Percentiles rank a stretch among this genome's conserved stretches.
These are phyloP conservation scores for Cryptus viduatorius DNA, from an alignment of 2,888 invertebrate species.

Conservation along the genomic window DNA sequence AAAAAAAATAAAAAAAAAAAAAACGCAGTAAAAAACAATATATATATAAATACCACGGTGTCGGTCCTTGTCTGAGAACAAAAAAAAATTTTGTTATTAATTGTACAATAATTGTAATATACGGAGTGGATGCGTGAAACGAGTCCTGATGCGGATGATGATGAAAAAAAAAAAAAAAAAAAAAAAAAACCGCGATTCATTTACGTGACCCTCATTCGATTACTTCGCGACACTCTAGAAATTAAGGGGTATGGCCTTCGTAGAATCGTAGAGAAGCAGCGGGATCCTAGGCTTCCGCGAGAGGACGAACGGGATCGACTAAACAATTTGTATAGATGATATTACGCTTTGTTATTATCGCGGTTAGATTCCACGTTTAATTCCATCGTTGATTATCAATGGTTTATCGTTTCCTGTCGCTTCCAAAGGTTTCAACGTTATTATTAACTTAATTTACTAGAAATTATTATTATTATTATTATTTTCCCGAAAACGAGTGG, in stretches of 20 bases:
- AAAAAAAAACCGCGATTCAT: slow-evolving; percentile 44
- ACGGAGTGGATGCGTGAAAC: slow-evolving; percentile 65
- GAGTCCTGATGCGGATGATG: slow-evolving; percentile 50
- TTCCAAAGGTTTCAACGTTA: slow-evolving; percentile 42
- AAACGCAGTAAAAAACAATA: slow-evolving; percentile 5
- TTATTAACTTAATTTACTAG: slow-evolving; percentile 14
- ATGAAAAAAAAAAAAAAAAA: slow-evolving; percentile 34
- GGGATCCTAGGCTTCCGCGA: slow-evolving; percentile 37
- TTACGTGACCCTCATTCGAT: slow-evolving; percentile 53
- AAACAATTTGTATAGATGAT: slow-evolving; percentile 59
- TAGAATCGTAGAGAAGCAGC: slow-evolving; percentile 68
- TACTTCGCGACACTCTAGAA: slow-evolving; percentile 64
- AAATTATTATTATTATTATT: background rate
- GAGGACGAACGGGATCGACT: slow-evolving; percentile 61
- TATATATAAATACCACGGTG: slow-evolving; percentile 22
- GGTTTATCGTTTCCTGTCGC: slow-evolving; percentile 35
- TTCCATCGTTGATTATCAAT: slow-evolving; percentile 65
- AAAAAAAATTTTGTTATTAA: slow-evolving; percentile 72
- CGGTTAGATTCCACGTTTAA: slow-evolving; percentile 70
- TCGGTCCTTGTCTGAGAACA: slow-evolving; percentile 39
- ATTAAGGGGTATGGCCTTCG: slow-evolving; percentile 73
- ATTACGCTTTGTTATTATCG: slow-evolving; percentile 74
- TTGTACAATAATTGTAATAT: slow-evolving; percentile 75
- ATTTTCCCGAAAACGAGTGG: slow-evolving; percentile 46
- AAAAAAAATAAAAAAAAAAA: slow-evolving; percentile 15